Evolutionary conservation across 2,888 invertebrate species (phyloP).

Genomic region (Miltochrista miniata): DNA sequence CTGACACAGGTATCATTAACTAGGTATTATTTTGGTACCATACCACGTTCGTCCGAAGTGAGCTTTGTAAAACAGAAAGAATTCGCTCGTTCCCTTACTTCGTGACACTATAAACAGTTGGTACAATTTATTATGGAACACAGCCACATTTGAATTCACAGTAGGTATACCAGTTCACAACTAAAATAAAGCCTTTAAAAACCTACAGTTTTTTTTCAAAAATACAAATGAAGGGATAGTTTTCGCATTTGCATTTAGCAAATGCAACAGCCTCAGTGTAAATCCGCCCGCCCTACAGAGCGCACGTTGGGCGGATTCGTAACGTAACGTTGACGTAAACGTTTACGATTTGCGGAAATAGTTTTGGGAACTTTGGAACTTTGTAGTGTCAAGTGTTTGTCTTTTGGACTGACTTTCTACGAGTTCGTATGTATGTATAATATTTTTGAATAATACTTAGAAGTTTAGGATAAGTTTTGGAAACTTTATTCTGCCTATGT

Average conservation of each 20-base stretch:
- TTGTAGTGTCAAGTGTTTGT: constrained; percentile 23
- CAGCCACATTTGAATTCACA: too few relatives aligned
- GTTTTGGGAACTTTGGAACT: constrained; percentile 5
- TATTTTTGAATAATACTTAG: not conserved
- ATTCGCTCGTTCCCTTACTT: too few relatives aligned
- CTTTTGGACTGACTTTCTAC: constrained; percentile 12
- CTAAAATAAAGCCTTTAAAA: not conserved
- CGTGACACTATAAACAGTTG: too few relatives aligned
- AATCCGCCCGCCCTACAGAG: constrained; percentile 52
- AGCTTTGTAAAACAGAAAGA: too few relatives aligned
- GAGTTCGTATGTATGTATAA: constrained; percentile 27
- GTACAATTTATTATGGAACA: too few relatives aligned
- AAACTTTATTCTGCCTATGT: too few relatives aligned
- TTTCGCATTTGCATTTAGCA: constrained; percentile 40
- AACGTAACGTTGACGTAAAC: constrained; percentile 28
- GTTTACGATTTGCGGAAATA: constrained; percentile 23
- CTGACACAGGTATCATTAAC: too few relatives aligned
- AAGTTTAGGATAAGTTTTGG: not conserved
- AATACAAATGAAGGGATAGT: constrained; percentile 1
- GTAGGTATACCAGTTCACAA: too few relatives aligned
- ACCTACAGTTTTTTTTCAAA: not conserved
- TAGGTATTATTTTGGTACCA: too few relatives aligned
- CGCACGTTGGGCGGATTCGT: constrained; percentile 51
- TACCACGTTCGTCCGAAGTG: too few relatives aligned
- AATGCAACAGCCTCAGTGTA: constrained; percentile 48